Conservation (phyloP, 2,797 vertebrate genomes). For the Darevskia mixta region DNA sequence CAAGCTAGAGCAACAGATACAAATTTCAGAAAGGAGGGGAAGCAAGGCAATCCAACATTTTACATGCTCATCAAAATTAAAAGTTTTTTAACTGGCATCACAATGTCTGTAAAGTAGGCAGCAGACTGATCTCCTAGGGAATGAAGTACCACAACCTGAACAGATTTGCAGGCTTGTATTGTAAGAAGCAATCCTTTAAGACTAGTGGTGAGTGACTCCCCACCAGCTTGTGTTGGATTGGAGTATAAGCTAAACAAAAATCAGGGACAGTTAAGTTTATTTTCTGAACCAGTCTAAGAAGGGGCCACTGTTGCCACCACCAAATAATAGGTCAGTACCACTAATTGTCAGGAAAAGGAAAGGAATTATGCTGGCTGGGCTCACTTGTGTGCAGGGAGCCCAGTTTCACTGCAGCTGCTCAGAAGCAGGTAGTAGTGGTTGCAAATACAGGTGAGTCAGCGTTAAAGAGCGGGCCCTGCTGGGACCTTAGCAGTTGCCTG, state of each 20-base stretch:
- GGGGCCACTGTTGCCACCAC: neutral
- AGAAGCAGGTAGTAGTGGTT: no score
- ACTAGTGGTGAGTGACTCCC: neutral
- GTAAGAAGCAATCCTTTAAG: neutral
- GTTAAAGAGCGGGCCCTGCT: neutral
- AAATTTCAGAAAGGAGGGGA: neutral
- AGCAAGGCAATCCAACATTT: neutral
- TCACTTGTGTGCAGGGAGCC: no score
- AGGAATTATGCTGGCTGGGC: no score
- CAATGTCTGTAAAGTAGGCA: neutral
- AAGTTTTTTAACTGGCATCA: neutral
- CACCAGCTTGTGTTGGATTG: neutral
- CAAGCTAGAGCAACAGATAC: neutral
- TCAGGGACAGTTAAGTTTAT: neutral
- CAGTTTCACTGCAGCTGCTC: no score
- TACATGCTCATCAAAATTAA: no score
- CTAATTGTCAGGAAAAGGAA: no score
- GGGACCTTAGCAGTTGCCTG: no score
- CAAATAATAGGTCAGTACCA: no score
- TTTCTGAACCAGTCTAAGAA: neutral
- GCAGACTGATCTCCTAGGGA: neutral
- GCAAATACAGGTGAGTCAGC: no score
- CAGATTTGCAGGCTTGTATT: neutral
- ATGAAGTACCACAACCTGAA: neutral
- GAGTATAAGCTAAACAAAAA: neutral